Conservation (phyloP, 53 echinoderm and acorn worm species). For the Paracentrotus lividus region DNA sequence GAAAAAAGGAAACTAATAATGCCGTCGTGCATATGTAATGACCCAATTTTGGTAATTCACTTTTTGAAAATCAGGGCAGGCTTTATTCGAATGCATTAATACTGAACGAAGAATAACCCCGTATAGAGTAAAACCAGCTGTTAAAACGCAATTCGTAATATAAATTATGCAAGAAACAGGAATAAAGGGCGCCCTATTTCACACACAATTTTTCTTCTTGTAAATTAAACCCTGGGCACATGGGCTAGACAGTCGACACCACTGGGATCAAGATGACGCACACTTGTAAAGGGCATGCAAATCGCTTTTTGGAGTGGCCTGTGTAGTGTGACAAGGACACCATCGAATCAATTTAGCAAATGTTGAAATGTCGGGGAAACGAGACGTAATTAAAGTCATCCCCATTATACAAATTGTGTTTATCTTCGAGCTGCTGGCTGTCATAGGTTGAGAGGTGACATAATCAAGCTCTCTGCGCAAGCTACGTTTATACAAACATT, state of each 20-base stretch:
- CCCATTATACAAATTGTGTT: conserved; percentile 44
- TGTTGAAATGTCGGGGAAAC: background rate
- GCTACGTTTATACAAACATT: background rate
- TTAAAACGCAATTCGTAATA: background rate
- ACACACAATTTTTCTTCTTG: too few species aligned
- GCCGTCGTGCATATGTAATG: too few species aligned
- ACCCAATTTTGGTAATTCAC: too few species aligned
- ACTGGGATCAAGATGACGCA: too few species aligned
- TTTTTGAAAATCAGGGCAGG: too few species aligned
- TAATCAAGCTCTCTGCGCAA: background rate
- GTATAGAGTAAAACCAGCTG: background rate
- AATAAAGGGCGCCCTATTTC: background rate
- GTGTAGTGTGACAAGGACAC: background rate
- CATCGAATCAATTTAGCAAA: conserved; percentile 29
- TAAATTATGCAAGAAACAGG: background rate
- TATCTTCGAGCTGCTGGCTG: background rate
- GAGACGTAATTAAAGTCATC: conserved; percentile 41
- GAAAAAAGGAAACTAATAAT: too few species aligned
- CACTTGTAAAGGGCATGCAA: background rate
- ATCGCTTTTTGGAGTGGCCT: background rate
- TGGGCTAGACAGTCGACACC: too few species aligned
- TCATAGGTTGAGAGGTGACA: background rate
- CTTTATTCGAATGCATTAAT: too few species aligned
- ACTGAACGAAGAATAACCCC: background rate
- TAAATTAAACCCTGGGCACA: too few species aligned